Base-by-base conservation (phyloP, 2,888 invertebrate genomes). In the Clusia tigrina region DNA sequence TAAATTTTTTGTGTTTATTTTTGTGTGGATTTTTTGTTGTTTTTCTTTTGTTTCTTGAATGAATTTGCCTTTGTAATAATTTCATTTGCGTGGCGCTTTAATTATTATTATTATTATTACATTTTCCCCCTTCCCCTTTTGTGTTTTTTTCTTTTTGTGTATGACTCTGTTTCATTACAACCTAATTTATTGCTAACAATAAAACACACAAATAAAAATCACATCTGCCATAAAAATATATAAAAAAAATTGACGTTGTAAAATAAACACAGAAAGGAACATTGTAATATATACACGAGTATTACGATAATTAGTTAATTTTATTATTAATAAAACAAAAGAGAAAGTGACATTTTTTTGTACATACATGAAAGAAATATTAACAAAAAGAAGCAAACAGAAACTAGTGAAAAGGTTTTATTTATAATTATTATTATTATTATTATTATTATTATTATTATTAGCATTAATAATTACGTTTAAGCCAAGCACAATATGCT, bases 401-500 rank as follows among this genome's bases (percentile, higher is more conserved):
- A 68, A 65, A 65, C 65, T 62, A 72, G 68, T 68, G 67, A 73
- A 74, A 67, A 67, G 64, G 59, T 67, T 66, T 70, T 68, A 74
- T 64, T 69, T 55, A 60, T 63, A 20, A 48, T 18, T 48, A 12
- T 20, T 20, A 15, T 20, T 48, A 32, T 32, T 32, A 9, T 9
- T 32, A 55, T 55, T 54, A 58, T 23, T 46, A 53, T 22, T 54
- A 9, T 32, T 32, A 12, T 48, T 48, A 48, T 20, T 5, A 9
- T 3, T 48, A 48, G 48, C 48, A 15, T 42, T 46, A 59, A 15
- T 58, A 59, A 63, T 25, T 37, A 51, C 37, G 52, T 32, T 32
- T 5, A 32, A 23, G n/a, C 48, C 58, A 61, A 22, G 60, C 10
- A 48, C 22, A 56, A 26, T 46, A 63, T 20, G 42, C 42, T n/a